These are phyloP conservation scores for Dermolepida albohirtum DNA, from an alignment of 2,888 invertebrate genomes.

Conservation along the genomic window DNA sequence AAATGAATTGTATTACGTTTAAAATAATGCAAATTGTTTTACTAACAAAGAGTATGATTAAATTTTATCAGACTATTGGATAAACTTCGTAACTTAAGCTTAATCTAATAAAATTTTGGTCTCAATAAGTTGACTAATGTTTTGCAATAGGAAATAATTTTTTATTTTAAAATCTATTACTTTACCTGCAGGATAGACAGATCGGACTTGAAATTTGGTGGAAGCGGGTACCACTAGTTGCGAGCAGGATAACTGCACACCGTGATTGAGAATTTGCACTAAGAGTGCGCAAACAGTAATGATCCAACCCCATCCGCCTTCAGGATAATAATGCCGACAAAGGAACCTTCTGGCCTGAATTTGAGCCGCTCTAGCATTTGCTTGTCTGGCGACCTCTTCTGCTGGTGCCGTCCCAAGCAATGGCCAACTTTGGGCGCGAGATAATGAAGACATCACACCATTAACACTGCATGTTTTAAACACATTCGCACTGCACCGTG, in stretches of 20 bases:
- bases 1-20: too few species aligned
- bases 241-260: conserved; percentile 74
- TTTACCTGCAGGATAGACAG: conserved; percentile 75
- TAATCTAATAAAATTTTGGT: too few species aligned
- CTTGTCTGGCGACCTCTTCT: conserved; percentile 65
- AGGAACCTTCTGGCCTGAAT: conserved; percentile 72
- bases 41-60: too few species aligned
- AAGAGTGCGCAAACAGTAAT: conserved; percentile 79
- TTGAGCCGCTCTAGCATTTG: conserved; percentile 60
- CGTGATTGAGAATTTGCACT: conserved; percentile 80
- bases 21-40: too few species aligned
- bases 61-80: too few species aligned
- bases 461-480: conserved; percentile 39
- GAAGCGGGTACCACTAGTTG: conserved; percentile 75
- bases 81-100: too few species aligned
- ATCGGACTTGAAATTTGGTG: conserved; percentile 72
- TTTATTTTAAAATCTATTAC: background rate
- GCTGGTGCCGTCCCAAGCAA: conserved; percentile 66
- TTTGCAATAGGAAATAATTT: background rate
- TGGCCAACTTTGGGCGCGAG: conserved; percentile 69
- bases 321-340: conserved; percentile 84
- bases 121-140: background rate
- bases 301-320: conserved; percentile 90
- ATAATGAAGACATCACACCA: conserved; percentile 63
- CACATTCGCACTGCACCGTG: conserved; percentile 10